phyloP scores from a whole-genome alignment of 2,888 invertebrate species.

The Tricholauxania praeusta region DNA sequence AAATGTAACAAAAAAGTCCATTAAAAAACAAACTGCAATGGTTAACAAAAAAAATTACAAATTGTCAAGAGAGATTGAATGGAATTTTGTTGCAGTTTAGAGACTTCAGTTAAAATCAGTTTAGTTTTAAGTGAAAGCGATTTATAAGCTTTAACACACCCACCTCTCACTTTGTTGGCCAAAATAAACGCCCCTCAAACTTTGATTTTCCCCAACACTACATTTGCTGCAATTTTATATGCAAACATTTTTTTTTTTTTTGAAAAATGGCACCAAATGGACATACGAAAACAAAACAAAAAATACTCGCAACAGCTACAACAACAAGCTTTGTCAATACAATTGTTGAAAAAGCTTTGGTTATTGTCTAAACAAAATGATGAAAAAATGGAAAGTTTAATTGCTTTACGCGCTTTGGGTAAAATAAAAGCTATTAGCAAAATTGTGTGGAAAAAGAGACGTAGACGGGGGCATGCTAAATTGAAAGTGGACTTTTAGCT shows the following conservation, averaged over 20 bases:
- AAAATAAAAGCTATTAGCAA: constrained; percentile 29
- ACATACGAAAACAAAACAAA: neutral
- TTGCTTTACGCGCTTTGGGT: constrained; percentile 18
- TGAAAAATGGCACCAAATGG: too few relatives aligned
- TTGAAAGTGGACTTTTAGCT: constrained; percentile 19
- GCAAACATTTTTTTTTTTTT: too few relatives aligned
- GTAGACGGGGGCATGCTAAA: too few relatives aligned
- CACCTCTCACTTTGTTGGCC: neutral
- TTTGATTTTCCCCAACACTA: too few relatives aligned
- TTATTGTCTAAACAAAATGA: neutral
- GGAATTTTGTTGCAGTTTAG: constrained; percentile 30
- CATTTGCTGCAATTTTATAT: too few relatives aligned
- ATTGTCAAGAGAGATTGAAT: constrained; percentile 33
- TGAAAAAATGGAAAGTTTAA: constrained; percentile 25
- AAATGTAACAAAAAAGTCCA: too few relatives aligned
- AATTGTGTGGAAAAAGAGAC: too few relatives aligned
- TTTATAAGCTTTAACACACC: constrained; percentile 28
- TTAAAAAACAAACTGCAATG: too few relatives aligned
- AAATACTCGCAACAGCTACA: too few relatives aligned
- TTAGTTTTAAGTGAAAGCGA: constrained; percentile 32
- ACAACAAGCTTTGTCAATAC: too few relatives aligned
- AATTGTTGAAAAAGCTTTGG: too few relatives aligned
- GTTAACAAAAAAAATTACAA: neutral
- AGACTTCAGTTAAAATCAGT: constrained; percentile 19
- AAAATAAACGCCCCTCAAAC: neutral